Base-by-base conservation (phyloP, 2,797 vertebrate genomes). In the Vipera latastei region DNA sequence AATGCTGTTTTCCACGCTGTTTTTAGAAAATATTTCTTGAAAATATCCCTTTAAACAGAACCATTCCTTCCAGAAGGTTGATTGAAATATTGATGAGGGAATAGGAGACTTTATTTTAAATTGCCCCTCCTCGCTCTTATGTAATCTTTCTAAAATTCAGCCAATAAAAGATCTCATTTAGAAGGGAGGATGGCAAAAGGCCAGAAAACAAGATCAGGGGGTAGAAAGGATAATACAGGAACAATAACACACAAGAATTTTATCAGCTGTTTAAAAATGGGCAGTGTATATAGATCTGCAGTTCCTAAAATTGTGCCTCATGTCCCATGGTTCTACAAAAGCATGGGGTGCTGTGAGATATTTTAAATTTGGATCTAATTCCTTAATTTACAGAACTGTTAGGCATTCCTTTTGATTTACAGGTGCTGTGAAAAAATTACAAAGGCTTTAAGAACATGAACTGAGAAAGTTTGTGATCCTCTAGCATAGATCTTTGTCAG, bases 1-100 rank as follows among this genome's bases (percentile, higher is more conserved):
- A 93, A 92, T 55, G 63, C 88, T 94, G 90, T 86, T 6, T 18
- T 92, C 95, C 13, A 1, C 63, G 91, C 48, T 90, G 92, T 56
- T 91, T 63, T 93, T 20, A 20, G 14, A 55, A 61, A 32, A 56
- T 32, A 16, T 73, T 12, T 73, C 9, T 20, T 38, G 57, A 88
- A 88, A 88, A 56, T 59, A 53, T 38, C 55, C n/a, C 1, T 89
- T n/a, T 63, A 89, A 92, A 73, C 5, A 59, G 9, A 38, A 48
- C 32, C 3, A 32, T 25, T 44, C 38, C 25, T 60, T 48, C 38
- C 44, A 83, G 73, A 22, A 48, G 20, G 38, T 48, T 88, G 55
- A 32, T 22, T 57, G 53, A 38, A n/a, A 57, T 88, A 20, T 56
- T 32, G 18, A 32, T 32, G n/a, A 38, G 18, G 28, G 18, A 4